Conservation (phyloP, 1,140 invertebrate species). For the Drosophila sturtevanti region DNA sequence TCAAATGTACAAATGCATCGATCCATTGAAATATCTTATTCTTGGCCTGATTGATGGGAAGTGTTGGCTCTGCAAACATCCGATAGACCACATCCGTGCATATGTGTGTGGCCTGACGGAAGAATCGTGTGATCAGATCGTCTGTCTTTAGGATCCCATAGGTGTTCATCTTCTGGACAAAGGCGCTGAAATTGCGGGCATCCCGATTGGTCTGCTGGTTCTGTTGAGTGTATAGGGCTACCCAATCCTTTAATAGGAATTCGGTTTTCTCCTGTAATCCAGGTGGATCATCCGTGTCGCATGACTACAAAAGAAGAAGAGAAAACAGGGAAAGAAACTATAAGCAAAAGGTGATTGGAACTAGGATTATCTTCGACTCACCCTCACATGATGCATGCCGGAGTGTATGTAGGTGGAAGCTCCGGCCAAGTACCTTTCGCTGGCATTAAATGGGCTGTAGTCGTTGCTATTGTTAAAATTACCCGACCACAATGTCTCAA, state of each 20-base stretch:
- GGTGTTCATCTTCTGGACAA: constrained; percentile 98
- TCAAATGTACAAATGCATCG: constrained; percentile 97
- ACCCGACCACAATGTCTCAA: constrained; percentile 89
- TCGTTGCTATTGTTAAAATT: constrained; percentile 86
- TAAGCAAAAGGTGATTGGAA: constrained; percentile 47
- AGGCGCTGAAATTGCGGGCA: constrained; percentile 96
- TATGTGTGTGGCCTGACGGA: constrained; percentile 97
- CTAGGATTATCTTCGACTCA: constrained; percentile 59
- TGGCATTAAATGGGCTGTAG: constrained; percentile 83
- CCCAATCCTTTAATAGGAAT: constrained; percentile 96
- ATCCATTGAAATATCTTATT: constrained; percentile 97
- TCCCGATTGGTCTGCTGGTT: constrained; percentile 90
- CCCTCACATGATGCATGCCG: constrained; percentile 91
- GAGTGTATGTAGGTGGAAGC: constrained; percentile 96
- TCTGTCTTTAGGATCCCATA: constrained; percentile 99
- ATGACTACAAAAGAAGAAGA: constrained; percentile 82
- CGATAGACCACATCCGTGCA: constrained; percentile 98
- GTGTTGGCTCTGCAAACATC: constrained; percentile 84
- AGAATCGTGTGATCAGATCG: constrained; percentile 98
- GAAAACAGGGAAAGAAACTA: background rate
- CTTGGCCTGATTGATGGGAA: constrained; percentile 86
- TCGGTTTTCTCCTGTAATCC: constrained; percentile 98
- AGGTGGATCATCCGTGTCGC: constrained; percentile 95
- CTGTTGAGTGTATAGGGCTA: constrained; percentile 90
- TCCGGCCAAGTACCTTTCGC: constrained; percentile 88